Evolutionary conservation across 2,797 vertebrate genomes (phyloP).

Genomic region (Merluccius polli): DNA sequence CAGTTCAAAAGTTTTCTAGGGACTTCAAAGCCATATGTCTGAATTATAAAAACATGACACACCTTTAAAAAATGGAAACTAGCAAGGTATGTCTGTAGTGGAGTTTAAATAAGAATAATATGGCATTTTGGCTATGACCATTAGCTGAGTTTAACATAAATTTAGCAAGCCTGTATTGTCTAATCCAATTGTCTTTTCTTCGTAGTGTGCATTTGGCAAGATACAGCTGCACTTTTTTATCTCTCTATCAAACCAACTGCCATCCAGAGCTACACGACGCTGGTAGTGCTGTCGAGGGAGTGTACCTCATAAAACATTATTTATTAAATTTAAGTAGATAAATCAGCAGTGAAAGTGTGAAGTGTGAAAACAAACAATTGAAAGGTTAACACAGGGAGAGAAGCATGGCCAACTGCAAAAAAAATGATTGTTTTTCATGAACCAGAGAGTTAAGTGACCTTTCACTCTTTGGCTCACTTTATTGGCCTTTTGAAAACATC

Average conservation of each 20-base stretch:
- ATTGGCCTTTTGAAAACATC: conserved; percentile 15
- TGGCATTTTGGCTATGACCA: no score
- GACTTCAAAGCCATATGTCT: neutral
- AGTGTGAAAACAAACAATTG: neutral
- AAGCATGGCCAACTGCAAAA: neutral
- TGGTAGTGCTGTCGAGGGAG: neutral
- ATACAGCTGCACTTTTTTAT: neutral
- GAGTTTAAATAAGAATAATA: no score
- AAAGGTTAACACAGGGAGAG: neutral
- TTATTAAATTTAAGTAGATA: neutral
- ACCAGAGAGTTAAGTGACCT: neutral
- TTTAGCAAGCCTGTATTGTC: neutral
- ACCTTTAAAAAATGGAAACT: no score
- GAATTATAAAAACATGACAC: no score
- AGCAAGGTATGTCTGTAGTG: no score
- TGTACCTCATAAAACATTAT: neutral
- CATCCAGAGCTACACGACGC: neutral
- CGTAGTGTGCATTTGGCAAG: neutral
- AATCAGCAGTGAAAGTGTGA: neutral
- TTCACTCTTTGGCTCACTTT: neutral
- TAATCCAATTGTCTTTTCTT: neutral
- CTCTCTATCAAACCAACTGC: neutral
- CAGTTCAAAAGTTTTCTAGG: no score
- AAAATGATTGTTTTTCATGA: neutral
- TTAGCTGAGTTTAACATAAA: no score